Evolutionary conservation across 2,888 invertebrate genomes (phyloP), one percentile per base, ranked within the genome.

Genomic region (Myopa testacea): DNA sequence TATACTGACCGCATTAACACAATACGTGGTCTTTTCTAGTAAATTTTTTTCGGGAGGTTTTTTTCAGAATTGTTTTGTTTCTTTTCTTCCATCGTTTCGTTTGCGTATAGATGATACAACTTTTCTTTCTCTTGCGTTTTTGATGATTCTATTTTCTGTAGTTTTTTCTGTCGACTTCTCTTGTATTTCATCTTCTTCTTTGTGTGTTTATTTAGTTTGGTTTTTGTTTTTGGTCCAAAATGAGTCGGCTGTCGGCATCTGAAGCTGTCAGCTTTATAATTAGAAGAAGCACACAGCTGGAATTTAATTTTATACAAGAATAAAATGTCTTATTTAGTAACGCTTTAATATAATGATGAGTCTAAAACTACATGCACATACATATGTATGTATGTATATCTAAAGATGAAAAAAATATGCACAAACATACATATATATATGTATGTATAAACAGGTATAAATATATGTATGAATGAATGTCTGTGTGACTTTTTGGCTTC

Each of bases 311-410:
- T 26, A 6, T 62, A 62, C 73, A 62, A 40, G 40, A 73, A 62
- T 63, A 34, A 73, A 58, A 72, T 72, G 71, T 72, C 71, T 72
- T 72, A 72, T 72, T 72, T 38, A 72, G 71, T 60, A 58, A 19
- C 8, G 40, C 19, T 40, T 62, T 8, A 40, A 19, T 40, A 45
- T 69, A 69, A 69, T 69, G 69, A 69, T 69, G 69, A 69, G 69
- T 50, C 6, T 50, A 52, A 7, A 14, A 40, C 45, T 50, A 14
- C 4, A 69, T 72, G 67, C 55, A 71, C 58, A 58, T 52, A 40
- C 45, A 60, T 37, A 77, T 40, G 34, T 60, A 12, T 26, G 26
- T 26, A 26, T 26, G 26, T 26, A 26, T 26, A 26, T 26, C 26
- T 26, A 26, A 26, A 26, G 26, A 2, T 26, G 26, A 26, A 26